Evolutionary conservation across 2,797 vertebrate genomes (phyloP).

Genomic region (Poecilia gillii): DNA sequence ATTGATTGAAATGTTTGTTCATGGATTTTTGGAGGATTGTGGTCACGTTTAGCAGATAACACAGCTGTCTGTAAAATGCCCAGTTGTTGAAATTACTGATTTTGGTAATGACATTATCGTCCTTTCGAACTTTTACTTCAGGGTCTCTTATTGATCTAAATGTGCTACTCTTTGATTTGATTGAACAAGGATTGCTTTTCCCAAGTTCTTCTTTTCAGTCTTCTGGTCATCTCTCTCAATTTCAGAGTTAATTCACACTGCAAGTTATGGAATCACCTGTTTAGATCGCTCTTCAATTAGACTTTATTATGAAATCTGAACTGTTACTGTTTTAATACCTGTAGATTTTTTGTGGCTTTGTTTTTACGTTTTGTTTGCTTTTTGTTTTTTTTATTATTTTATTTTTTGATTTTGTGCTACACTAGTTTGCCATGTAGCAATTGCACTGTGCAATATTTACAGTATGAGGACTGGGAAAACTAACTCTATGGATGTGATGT

Average conservation of each 20-base stretch:
- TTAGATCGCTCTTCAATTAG: constrained; percentile 87
- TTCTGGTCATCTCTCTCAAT: constrained; percentile 79
- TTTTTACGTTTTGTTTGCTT: constrained; percentile 76
- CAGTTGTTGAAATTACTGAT: constrained; percentile 68
- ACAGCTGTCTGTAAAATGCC: constrained; percentile 69
- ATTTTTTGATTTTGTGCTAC: constrained; percentile 93
- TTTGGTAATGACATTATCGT: constrained; percentile 77
- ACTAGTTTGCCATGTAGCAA: constrained; percentile 99
- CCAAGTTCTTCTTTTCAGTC: constrained; percentile 61
- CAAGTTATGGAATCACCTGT: constrained; percentile 94
- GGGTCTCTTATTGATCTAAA: constrained; percentile 89
- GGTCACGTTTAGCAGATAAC: constrained; percentile 76
- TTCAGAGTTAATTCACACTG: constrained; percentile 96
- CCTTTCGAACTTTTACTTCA: constrained; percentile 89
- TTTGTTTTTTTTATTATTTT: constrained; percentile 78
- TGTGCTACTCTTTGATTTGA: constrained; percentile 84
- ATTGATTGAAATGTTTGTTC: constrained; percentile 54
- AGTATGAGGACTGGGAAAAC: constrained; percentile 98
- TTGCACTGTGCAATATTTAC: constrained; percentile 99
- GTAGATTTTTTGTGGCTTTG: constrained; percentile 87
- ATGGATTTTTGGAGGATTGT: constrained; percentile 54
- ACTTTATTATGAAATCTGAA: constrained; percentile 91
- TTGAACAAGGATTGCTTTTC: constrained; percentile 80
- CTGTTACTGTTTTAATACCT: constrained; percentile 93
- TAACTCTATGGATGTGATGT: constrained; percentile 98